Evolutionary conservation across 2,113 vertebrate genomes (phyloP), one percentile per base, ranked within the genome.

Genomic region (Heterocephalus glaber): DNA sequence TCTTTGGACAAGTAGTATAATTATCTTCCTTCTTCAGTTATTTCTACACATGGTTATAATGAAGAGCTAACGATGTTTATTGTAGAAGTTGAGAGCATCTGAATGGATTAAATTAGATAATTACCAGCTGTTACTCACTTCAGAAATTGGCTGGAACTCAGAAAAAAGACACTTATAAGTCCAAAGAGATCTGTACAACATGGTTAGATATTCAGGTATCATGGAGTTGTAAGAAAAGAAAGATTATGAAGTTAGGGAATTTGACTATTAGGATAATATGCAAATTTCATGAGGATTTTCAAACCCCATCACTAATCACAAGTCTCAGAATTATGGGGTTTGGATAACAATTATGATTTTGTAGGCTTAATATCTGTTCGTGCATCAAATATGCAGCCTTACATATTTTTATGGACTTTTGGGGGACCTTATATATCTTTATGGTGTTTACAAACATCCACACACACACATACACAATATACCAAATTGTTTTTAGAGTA

Each of bases 31-130:
- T 56, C 35, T 93, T 76, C 52, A 33, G 56, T 13, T 90, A 91
- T 49, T 68, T 87, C 76, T 96, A n/a, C 17, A 38, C 49, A 10
- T 94, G 52, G 1, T 13, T 90, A 17, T 85, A 96, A 97, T 60
- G 19, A 97, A 96, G 68, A 92, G 52, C 24, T 85, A 49, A 41
- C 3, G 22, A 12, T 92, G 30, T 87, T 97, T 87, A 95, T 83
- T 20, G 65, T 81, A 92, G 5, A 1, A 94, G 60, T 83, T 80
- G 22, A 96, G 38, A 95, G 49, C 28, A 63, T 61, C 90, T 95
- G 93, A 68, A 93, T 86, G 76, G 66, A 96, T 96, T 63, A 96
- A 98, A 92, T 65, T 89, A 47, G 52, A 70, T 87, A 92, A 97
- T 96, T 94, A 79, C 0, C 52, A 90, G 56, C 74, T 98, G 77